Evolutionary conservation across 2,113 vertebrate genomes (phyloP), one percentile per base, ranked within the genome.

Genomic region (Vidua macroura): DNA sequence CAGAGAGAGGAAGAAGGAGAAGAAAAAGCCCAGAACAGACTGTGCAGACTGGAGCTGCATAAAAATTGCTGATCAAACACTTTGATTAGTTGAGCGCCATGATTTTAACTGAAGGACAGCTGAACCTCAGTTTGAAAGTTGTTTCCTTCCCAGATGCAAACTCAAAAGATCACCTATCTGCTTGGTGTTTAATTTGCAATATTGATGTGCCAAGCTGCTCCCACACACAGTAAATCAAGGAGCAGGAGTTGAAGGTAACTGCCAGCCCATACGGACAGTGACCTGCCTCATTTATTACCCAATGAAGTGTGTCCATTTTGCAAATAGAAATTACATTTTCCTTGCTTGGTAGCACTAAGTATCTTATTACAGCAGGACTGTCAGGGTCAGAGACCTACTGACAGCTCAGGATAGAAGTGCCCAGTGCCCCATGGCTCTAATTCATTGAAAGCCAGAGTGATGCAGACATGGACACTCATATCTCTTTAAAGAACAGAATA

Each of bases 181-280:
- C 46, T 81, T 82, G 35, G 77, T 75, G 67, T 87, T 93, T 93
- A 77, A 86, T 93, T 82, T 80, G 66, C 76, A 88, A 49, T 73
- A 67, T 21, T 48, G 67, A 92, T 77, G 56, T 74, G 27, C 63
- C 80, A 63, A 93, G 68, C 49, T 78, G 58, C 49, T 84, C 52
- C 3, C 7, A 23, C 25, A 75, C 33, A 58, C 44, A 72, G 77
- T 94, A 95, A 93, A 96, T 95, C 87, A 94, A 72, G 35, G 53
- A 80, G 43, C 44, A 59, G 92, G 49, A 93, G 66, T 52, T 15
- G 33, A 92, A 85, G 79, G 51, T 66, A 70, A 72, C 44, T 90
- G 63, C 70, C 82, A 87, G 75, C 39, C 59, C 51, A 31, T 33
- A 64, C 0, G 0, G 69, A 37, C 18, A 48, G 66, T 22, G 62